Base-by-base conservation (phyloP, 2,797 vertebrate species). In the Chelon auratus region DNA sequence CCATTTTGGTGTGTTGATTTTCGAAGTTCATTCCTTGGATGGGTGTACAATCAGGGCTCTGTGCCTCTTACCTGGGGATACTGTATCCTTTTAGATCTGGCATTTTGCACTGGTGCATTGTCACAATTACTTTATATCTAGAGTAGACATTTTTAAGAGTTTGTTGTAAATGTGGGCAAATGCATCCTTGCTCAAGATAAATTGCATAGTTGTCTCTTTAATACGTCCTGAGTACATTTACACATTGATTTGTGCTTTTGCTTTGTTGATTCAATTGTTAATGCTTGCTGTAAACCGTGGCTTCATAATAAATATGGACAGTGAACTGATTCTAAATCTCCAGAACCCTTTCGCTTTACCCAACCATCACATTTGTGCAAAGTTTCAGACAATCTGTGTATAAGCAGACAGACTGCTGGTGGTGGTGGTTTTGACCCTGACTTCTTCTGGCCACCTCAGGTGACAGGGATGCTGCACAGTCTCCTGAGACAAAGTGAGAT, bases 401-500 rank as follows among this genome's bases (percentile, higher is more conserved):
- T 53, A 48, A 53, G 40, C 22, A 9, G 66, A 43, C 42, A 43
- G 4, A 48, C 10, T 14, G 37, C 12, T 24, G 3, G 18, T 62
- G 47, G 36, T 33, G 5, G 11, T 22, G 9, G 13, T n/a, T 52
- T 36, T 18, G 15, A 26, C 24, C 24, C 24, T 26, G 24, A 55
- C 33, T 62, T 45, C 13, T 54, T 61, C 53, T 59, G 52, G 45
- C 39, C 37, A 22, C 52, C 57, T 45, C 43, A n/a, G 15, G 17
- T 45, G 43, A 45, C 15, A 6, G 43, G 4, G 15, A n/a, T 17
- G 8, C 15, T n/a, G 42, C 42, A 6, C 3, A 10, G 47, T 62
- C 73, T 66, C 67, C 53, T 57, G 70, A 75, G 76, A 84, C 61
- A 63, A 72, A 83, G 78, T 64, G 65, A 78, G 33, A 56, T 57